Base-by-base conservation (phyloP, 2,113 vertebrate genomes). In the Macquaria australasica region DNA sequence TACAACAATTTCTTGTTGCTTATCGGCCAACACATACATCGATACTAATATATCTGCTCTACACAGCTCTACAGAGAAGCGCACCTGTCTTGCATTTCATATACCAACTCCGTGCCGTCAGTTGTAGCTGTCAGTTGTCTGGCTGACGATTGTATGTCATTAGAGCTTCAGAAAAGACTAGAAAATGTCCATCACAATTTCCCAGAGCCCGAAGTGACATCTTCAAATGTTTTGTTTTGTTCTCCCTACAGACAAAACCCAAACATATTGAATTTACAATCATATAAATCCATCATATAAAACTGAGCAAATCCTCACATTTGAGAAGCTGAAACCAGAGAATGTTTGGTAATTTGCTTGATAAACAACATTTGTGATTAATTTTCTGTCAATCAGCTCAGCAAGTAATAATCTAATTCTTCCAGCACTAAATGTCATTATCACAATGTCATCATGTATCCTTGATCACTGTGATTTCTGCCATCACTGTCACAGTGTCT, bases 61-160 rank as follows among this genome's bases (percentile, higher is more conserved):
- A n/a, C n/a, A n/a, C n/a, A 21, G 25, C 20, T 53, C 37, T 55
- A 10, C 39, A 23, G 25, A 1, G 31, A 81, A 59, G 25, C 10
- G 16, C 34, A 60, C 34, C 34, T 43, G 37, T 73, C 75, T 67
- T 56, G 25, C 37, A n/a, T 72, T 72, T 72, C 34, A 63, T 37
- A 21, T 8, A 21, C 50, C 20, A 53, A 21, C 18, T 8, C 50
- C 39, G 1, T 53, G 50, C 21, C 21, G 1, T 72, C 21, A 53
- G 0, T 41, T 8, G 31, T 8, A 12, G 18, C 5, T 68, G 12
- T n/a, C 4, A 0, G 7, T 20, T 37, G 20, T 59, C 37, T 59
- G 23, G 23, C 9, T 34, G 34, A 34, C 4, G 34, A 25, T 20
- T 43, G 37, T 18, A 18, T 53, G 34, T 20, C 8, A 64, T 16